Conservation (phyloP, 2,888 invertebrate species). For the Heliconius cydno region DNA sequence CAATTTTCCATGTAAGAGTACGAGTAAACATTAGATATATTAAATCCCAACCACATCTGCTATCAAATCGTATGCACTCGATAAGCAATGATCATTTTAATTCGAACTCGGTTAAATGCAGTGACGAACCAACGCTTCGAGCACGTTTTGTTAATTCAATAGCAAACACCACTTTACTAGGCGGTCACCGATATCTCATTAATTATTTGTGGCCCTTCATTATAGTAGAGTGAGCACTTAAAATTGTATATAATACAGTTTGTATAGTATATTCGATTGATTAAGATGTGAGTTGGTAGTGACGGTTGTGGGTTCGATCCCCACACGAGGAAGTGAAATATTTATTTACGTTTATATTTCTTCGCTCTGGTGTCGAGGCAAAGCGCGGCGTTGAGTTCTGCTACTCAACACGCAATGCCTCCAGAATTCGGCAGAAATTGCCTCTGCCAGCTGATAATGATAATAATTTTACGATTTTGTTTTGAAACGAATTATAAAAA, state of each 20-base stretch:
- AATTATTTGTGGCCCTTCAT: constrained; percentile 5
- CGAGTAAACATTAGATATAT: background rate
- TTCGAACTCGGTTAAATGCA: constrained; percentile 11
- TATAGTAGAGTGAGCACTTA: background rate
- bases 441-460: too few relatives aligned
- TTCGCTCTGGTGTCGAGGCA: too few relatives aligned
- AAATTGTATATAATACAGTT: background rate
- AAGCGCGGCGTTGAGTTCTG: too few relatives aligned
- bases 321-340: too few relatives aligned
- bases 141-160: constrained; percentile 27
- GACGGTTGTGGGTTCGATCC: too few relatives aligned
- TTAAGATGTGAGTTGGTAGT: too few relatives aligned
- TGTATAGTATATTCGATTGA: too few relatives aligned
- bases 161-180: constrained; percentile 12
- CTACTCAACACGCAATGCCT: too few relatives aligned
- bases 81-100: constrained; percentile 20
- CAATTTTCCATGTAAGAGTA: background rate
- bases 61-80: constrained; percentile 1
- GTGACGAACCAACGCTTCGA: constrained; percentile 12
- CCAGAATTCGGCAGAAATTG: too few relatives aligned
- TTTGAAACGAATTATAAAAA: too few relatives aligned
- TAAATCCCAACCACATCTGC: background rate
- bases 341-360: too few relatives aligned
- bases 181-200: constrained; percentile 18
- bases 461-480: too few relatives aligned